Conservation (phyloP, 2,888 invertebrate genomes). For the Dilophus febrilis region DNA sequence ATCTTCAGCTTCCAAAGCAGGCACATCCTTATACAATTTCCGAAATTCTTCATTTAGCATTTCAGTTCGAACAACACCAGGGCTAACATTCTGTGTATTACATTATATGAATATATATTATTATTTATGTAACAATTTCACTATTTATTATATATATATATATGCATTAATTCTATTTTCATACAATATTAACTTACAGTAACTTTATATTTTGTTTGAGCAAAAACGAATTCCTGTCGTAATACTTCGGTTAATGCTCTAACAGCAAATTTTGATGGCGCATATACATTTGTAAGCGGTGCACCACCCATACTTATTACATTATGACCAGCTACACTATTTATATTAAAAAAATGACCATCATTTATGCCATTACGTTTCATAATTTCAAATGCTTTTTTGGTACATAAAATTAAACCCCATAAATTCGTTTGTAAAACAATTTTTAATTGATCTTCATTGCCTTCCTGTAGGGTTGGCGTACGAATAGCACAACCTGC, state of each 20-base stretch:
- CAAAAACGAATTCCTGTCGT: constrained; percentile 22
- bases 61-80: not conserved
- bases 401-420: too few relatives aligned
- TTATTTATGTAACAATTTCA: too few relatives aligned
- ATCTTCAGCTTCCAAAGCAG: not conserved
- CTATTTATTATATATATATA: too few relatives aligned
- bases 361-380: constrained; percentile 23
- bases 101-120: too few relatives aligned
- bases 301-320: constrained; percentile 14
- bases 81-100: not conserved
- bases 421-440: too few relatives aligned
- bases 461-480: too few relatives aligned
- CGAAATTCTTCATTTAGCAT: not conserved
- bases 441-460: too few relatives aligned
- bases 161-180: too few relatives aligned
- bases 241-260: constrained; percentile 24
- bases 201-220: constrained; percentile 18
- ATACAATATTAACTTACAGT: too few relatives aligned
- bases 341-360: constrained; percentile 34
- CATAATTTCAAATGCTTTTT: too few relatives aligned
- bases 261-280: constrained; percentile 23
- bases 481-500: too few relatives aligned
- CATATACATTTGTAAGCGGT: constrained; percentile 20
- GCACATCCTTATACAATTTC: not conserved
- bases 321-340: constrained; percentile 25